Evolutionary conservation across 2,888 invertebrate species (phyloP).

Genomic region (Laothoe populi): DNA sequence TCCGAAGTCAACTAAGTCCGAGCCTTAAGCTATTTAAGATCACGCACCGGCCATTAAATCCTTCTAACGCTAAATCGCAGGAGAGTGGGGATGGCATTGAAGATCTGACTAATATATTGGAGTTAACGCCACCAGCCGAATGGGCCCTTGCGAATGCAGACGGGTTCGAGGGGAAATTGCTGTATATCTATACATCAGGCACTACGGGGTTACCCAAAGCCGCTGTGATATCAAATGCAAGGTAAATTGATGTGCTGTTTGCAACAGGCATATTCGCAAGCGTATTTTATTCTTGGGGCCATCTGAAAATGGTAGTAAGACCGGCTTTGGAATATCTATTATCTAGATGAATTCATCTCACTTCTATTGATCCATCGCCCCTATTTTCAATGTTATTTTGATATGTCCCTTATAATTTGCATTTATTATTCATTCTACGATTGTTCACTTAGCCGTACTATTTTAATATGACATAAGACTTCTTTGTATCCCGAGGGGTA

Average conservation of each 20-base stretch:
- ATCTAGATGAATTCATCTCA: no score
- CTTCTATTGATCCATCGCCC: no score
- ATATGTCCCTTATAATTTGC: no score
- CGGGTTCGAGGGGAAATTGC: conserved; percentile 91
- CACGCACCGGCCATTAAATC: conserved; percentile 61
- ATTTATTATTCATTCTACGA: no score
- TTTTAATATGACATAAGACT: no score
- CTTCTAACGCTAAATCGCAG: conserved; percentile 42
- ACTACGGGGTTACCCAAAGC: conserved; percentile 99
- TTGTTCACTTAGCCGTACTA: no score
- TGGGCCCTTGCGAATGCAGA: conserved; percentile 86
- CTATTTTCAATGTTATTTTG: no score
- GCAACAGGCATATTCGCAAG: no score
- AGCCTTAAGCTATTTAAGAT: conserved; percentile 88
- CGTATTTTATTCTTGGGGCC: no score
- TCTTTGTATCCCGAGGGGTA: no score
- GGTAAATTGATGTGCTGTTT: conserved; percentile 79
- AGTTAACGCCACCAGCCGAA: conserved; percentile 81
- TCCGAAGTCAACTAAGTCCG: conserved; percentile 87
- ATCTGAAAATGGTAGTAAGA: no score
- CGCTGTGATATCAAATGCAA: conserved; percentile 96
- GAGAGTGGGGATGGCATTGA: conserved; percentile 72
- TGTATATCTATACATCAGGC: conserved; percentile 99
- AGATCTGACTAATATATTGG: conserved; percentile 86
- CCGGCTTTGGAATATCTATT: no score